Base-by-base conservation (phyloP, 2,113 vertebrate species). In the Psephotus haematonotus region DNA sequence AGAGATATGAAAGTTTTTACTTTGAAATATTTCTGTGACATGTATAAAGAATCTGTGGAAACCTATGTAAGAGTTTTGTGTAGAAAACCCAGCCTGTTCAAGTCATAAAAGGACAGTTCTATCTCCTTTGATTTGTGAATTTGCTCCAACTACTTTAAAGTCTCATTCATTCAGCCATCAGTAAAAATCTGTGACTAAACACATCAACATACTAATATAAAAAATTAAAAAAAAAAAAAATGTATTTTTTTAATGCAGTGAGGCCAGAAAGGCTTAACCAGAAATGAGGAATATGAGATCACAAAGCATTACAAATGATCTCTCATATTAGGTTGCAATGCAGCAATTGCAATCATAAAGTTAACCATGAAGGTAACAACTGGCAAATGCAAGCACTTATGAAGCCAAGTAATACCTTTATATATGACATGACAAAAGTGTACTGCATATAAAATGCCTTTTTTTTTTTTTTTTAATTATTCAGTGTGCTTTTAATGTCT, bases 21-120 rank as follows among this genome's bases (percentile, higher is more conserved):
- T 91, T 92, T 93, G 87, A 91, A 85, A 91, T 90, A 84, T 63
- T 88, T 89, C 86, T 87, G 67, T 92, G 88, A 93, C 94, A 95
- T 70, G 86, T 50, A 87, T 62, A 95, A 96, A 92, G 49, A 80
- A 78, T 95, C 86, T 65, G 22, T 69, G 74, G 80, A 95, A 92
- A 86, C 28, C 79, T 60, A 8, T 79, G n/a, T 79, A 89, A 88
- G 52, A 90, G 63, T 43, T 59, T 59, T 91, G 86, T 80, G 86
- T 87, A 96, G 88, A 86, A 96, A 96, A 82, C 17, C 16, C 53
- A 92, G 65, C 3, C 81, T 50, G 86, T 39, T 93, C 74, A 69
- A 94, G 83, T 78, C 55, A 81, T 63, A 72, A 95, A 92, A 95
- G 72, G 69, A 29, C 55, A 41, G 60, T 69, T 94, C 39, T n/a